These are phyloP conservation scores for Macaria notata DNA, from an alignment of 2,888 invertebrate species.

Conservation along the genomic window DNA sequence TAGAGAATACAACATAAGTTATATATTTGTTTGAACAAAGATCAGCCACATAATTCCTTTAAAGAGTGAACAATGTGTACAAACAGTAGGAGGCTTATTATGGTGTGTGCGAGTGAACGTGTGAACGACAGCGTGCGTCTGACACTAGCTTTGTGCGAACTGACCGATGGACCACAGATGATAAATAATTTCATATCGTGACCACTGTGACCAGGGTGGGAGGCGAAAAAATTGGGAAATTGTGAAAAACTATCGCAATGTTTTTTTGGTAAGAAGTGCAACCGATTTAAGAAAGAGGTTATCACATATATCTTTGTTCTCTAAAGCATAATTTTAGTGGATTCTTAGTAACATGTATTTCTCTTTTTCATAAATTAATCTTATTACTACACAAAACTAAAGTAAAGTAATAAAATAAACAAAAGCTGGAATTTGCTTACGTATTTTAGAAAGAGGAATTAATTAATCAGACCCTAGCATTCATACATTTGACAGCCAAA, in stretches of 20 bases:
- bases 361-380: no score
- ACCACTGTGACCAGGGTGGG: constrained; percentile 29
- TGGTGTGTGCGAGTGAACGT: constrained; percentile 35
- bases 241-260: no score
- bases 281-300: background rate
- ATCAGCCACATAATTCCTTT: no score
- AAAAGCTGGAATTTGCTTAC: no score
- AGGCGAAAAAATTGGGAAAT: constrained; percentile 17
- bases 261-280: no score
- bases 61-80: constrained; percentile 4
- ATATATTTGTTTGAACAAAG: constrained; percentile 1
- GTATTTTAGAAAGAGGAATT: background rate
- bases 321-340: no score
- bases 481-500: constrained; percentile 19
- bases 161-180: constrained; percentile 50
- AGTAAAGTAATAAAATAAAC: no score
- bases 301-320: no score
- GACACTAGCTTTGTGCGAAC: constrained; percentile 46
- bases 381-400: no score
- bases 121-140: constrained; percentile 51
- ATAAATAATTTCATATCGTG: constrained; percentile 40
- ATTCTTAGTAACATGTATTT: no score
- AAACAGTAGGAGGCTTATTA: constrained; percentile 59
- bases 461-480: constrained; percentile 22
- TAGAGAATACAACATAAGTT: fast-evolving